Base-by-base conservation (phyloP, 2,113 vertebrate species). In the Nanorana parkeri region DNA sequence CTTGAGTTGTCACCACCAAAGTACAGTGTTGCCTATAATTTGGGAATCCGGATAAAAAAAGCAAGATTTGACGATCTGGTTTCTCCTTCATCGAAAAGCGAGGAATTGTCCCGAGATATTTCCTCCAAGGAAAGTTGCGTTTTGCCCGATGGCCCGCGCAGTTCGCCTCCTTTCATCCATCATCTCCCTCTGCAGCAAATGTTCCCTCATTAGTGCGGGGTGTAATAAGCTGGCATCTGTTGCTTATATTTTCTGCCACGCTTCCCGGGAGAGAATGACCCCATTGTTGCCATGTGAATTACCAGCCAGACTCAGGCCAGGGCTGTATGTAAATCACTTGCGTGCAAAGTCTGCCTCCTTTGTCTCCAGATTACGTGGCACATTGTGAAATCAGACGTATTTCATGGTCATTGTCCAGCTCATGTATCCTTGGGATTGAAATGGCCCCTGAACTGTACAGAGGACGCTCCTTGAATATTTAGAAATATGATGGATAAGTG, bases 221-320 rank as follows among this genome's bases (percentile, higher is more conserved):
- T 51, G 74, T 77, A 77, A 77, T 77, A 68, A 68, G 72, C 81
- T 83, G 72, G 55, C 66, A 68, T 56, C 63, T 77, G 66, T 60
- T 51, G 26, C 20, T 17, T 65, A 55, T 58, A 65, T 75, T 82
- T 65, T 29, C 52, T 74, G 47, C 60, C 71, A 74, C 63, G 29
- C 26, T 77, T 52, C 79, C 54, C 60, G 21, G 32, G 21, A 68
- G 29, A 52, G 24, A 67, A 74, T 47, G 21, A 41, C 64, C 55
- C 64, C 56, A 52, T 77, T 77, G 65, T 77, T 65, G 32, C 8
- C 8, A 36, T 26, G 36, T 63, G 74, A 60, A 77, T 77, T 77
- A 77, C 24, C 61, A 61, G 32, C 64, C 74, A 51, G 74, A 5
- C 74, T 21, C 6, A 28, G 60, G 21, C 74, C 41, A 26, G 74